These are phyloP conservation scores for Cladorhizidae sp. DNA, from an alignment of 37 sponge, comb jelly and placozoan species.

Conservation along the genomic window DNA sequence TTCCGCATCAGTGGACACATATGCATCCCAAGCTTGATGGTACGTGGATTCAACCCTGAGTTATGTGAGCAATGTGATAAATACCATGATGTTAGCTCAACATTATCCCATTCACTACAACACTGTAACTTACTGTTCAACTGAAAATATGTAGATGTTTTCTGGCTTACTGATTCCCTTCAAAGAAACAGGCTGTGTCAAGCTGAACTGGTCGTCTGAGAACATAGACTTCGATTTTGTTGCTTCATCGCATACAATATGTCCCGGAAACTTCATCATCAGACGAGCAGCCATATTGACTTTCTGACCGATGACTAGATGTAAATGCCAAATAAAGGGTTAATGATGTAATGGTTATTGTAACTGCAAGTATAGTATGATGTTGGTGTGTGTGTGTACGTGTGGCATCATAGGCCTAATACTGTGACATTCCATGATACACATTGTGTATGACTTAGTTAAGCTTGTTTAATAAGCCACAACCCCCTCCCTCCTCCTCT, in stretches of 20 bases:
- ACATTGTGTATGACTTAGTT: no score
- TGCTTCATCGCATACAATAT: conserved; percentile 84
- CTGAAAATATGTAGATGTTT: conserved; percentile 57
- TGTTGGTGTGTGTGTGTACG: no score
- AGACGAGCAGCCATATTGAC: conserved; percentile 96
- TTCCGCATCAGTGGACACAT: conserved; percentile 31
- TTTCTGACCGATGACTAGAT: conserved; percentile 91
- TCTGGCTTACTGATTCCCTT: conserved; percentile 83
- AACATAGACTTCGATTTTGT: conserved; percentile 74
- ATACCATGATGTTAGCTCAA: not conserved
- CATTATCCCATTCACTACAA: not conserved
- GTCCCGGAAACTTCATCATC: conserved; percentile 87
- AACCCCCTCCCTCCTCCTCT: no score
- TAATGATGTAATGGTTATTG: no score
- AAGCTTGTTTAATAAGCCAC: no score
- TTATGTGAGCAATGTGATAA: not conserved
- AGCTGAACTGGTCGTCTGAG: conserved; percentile 51
- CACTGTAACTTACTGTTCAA: conserved; percentile 29
- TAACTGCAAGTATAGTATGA: no score
- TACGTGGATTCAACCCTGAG: not conserved
- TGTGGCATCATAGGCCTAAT: no score
- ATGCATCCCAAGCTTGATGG: conserved; percentile 5
- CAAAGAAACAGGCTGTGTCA: conserved; percentile 64
- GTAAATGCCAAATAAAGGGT: no score
- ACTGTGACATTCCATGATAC: no score